phyloP scores from a whole-genome alignment of 2,113 vertebrate species.

The Phycodurus eques region DNA sequence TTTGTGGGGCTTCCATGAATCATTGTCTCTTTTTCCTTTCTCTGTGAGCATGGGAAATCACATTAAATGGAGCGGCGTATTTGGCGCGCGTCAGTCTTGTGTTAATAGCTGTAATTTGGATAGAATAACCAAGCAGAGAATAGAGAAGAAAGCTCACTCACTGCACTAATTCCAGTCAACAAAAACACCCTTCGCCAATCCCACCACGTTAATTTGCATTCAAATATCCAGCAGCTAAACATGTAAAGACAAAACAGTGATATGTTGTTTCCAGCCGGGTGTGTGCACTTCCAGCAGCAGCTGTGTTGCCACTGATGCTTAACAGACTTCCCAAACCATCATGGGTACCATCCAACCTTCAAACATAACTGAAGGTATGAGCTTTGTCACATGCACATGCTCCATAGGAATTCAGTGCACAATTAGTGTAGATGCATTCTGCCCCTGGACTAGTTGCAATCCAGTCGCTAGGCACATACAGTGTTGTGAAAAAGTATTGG shows the following conservation, averaged over 20 bases:
- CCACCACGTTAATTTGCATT: conserved; percentile 70
- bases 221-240: conserved; percentile 71
- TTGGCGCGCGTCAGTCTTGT: conserved; percentile 69
- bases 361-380: conserved; percentile 19
- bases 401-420: not conserved
- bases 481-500: no score
- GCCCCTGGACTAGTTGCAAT: no score
- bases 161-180: conserved; percentile 75
- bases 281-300: conserved; percentile 31
- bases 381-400: conserved; percentile 3
- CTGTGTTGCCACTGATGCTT: conserved; percentile 28
- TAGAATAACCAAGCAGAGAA: conserved; percentile 59
- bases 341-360: conserved; percentile 35
- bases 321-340: conserved; percentile 54
- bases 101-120: conserved; percentile 79
- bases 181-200: conserved; percentile 69
- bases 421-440: not conserved
- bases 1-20: conserved; percentile 60
- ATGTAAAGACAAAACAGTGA: conserved; percentile 67
- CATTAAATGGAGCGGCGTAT: conserved; percentile 72
- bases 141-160: conserved; percentile 67
- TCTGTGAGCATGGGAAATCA: conserved; percentile 67
- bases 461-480: no score
- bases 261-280: conserved; percentile 49
- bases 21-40: conserved; percentile 69